These are phyloP conservation scores for Eupithecia subumbrata DNA, from an alignment of 2,888 invertebrate genomes.

Conservation along the genomic window DNA sequence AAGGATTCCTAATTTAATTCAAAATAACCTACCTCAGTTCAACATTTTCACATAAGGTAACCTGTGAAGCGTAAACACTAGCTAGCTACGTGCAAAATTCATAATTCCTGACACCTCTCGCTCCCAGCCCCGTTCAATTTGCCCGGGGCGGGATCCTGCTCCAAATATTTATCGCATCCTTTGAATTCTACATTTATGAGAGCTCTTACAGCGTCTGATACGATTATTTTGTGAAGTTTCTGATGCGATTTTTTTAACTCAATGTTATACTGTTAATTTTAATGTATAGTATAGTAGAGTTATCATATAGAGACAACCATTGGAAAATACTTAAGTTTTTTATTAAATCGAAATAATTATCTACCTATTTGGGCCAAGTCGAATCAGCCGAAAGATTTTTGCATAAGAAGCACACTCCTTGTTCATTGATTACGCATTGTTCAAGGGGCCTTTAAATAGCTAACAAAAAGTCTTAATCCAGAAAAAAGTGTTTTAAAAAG, in stretches of 20 bases:
- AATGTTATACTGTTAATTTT: neutral
- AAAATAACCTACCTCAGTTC: neutral
- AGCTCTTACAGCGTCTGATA: neutral
- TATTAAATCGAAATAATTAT: too few relatives aligned
- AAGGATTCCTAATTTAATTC: neutral
- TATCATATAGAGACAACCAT: too few relatives aligned
- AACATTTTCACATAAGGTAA: constrained; percentile 2
- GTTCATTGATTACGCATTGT: neutral
- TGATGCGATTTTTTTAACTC: neutral
- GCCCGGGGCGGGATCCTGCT: constrained; percentile 12
- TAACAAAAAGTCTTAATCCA: too few relatives aligned
- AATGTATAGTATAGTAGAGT: neutral
- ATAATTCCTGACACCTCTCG: constrained; percentile 1
- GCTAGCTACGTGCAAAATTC: neutral
- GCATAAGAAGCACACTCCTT: neutral
- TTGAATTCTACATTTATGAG: constrained; percentile 2
- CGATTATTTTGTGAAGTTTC: neutral
- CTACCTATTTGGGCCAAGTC: neutral
- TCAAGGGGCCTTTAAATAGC: neutral
- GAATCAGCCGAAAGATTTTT: neutral
- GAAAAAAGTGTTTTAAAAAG: neutral
- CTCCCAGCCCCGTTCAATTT: constrained; percentile 6
- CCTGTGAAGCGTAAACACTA: constrained; percentile 4
- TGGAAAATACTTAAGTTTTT: too few relatives aligned
- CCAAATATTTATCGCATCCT: constrained; percentile 28